A percentile compares a stretch with the other conserved stretches of the same genome.
Evolutionary conservation across 2,888 invertebrate species (phyloP).

Genomic region (Polia nebulosa): DNA sequence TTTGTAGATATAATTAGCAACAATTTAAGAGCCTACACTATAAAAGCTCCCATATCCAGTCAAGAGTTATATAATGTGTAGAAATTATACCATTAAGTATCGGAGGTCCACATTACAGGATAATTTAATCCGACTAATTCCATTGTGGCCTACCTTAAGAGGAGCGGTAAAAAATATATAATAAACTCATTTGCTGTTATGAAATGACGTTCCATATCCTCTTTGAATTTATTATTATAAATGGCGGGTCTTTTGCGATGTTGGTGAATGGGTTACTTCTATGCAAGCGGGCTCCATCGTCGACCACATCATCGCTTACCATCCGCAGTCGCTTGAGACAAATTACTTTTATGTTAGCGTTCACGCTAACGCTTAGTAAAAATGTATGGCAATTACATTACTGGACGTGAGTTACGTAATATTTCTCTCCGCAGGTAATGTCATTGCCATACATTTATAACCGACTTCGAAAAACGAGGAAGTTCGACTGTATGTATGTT

Average conservation of each 20-base stretch:
- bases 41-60: background rate
- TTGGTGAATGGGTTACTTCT: too few relatives aligned
- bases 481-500: too few relatives aligned
- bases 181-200: slow-evolving; percentile 34
- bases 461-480: too few relatives aligned
- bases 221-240: slow-evolving; percentile 23
- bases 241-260: background rate
- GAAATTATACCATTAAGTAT: slow-evolving; percentile 29
- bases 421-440: too few relatives aligned
- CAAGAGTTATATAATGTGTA: background rate
- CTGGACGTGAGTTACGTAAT: too few relatives aligned
- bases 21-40: slow-evolving; percentile 3
- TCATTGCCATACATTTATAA: too few relatives aligned
- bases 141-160: slow-evolving; percentile 44
- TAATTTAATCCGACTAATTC: slow-evolving; percentile 33
- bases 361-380: too few relatives aligned
- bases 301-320: too few relatives aligned
- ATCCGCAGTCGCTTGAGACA: too few relatives aligned
- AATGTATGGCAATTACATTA: too few relatives aligned
- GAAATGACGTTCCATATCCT: slow-evolving; percentile 21
- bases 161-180: slow-evolving; percentile 42
- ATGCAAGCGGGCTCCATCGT: too few relatives aligned
- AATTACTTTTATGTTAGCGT: too few relatives aligned
- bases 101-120: slow-evolving; percentile 4
- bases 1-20: slow-evolving; percentile 15